A percentile compares a stretch with the other conserved stretches of the same genome.
phyloP scores from a whole-genome alignment of 2,888 invertebrate genomes.

The Meta bourneti region DNA sequence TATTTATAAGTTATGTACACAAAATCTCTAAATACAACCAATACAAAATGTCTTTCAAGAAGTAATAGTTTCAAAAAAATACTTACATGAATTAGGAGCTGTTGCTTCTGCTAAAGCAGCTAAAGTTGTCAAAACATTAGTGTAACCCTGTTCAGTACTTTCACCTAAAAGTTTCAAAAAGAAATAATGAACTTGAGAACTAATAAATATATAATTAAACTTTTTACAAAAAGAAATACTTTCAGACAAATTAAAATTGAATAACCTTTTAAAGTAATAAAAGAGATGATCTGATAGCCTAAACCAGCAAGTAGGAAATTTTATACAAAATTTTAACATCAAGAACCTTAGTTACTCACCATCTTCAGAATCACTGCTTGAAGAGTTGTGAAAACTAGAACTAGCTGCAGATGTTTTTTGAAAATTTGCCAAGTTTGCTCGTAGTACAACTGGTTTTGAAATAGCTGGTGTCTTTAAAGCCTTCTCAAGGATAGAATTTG shows the following conservation, averaged over 20 bases:
- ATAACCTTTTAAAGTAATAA: too few species aligned
- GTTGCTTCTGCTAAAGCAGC: conserved; percentile 82
- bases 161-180: conserved; percentile 71
- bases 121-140: conserved; percentile 81
- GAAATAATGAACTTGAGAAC: background rate
- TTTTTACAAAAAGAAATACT: background rate
- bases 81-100: conserved; percentile 79
- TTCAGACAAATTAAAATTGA: too few species aligned
- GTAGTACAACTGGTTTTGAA: conserved; percentile 57
- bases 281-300: too few species aligned
- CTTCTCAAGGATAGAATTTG: conserved; percentile 9
- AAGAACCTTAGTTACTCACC: background rate
- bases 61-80: background rate
- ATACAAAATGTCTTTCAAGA: background rate
- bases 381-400: conserved; percentile 22
- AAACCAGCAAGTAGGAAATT: too few species aligned
- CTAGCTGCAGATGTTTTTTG: conserved; percentile 61
- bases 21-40: background rate
- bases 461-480: conserved; percentile 10
- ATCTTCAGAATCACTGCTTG: conserved; percentile 74
- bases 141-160: conserved; percentile 80
- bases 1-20: too few species aligned
- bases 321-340: too few species aligned
- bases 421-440: conserved; percentile 58
- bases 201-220: background rate